Evolutionary conservation across 1,140 invertebrate species (phyloP), one percentile per base, ranked within the genome.

Genomic region (Camponotus floridanus): DNA sequence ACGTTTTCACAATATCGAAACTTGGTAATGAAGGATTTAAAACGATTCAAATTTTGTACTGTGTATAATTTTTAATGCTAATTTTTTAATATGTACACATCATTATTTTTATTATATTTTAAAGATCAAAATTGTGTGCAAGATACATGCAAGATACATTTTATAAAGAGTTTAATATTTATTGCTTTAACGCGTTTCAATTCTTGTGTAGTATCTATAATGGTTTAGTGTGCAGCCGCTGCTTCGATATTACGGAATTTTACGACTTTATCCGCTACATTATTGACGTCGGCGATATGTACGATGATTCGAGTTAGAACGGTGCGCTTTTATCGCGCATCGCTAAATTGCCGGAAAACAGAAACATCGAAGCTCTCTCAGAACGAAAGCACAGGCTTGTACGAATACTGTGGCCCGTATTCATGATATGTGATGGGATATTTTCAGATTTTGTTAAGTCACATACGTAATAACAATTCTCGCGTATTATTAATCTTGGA

Each of bases 201-300:
- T 55, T 80, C 33, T 57, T 11, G 45, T 39, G 15, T 26, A 65
- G 21, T 21, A 51, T 31, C 15, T 45, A 65, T 39, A 7, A 4
- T 15, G 57, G 48, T 15, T 51, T 51, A 4, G 0, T 21, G n/a
- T 36, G 13, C 36, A 15, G 21, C 15, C 5, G 21, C 0, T 6
- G 31, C 31, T 61, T 51, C 33, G 55, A 68, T 74, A 74, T 74
- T 61, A 59, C 48, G 48, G 33, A 88, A 87, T 88, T 81, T 87
- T 73, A 87, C 26, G 36, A 73, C 42, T 59, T 64, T 68, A 87
- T 74, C 68, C 18, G 31, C 36, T 74, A 36, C 8, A 13, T 67
- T 59, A 71, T 51, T 36, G 61, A 45, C 70, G n/a, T 48, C 42
- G 71, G 55, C 39, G 42, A 73, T 71, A 76, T 59, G 26, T 73